Conservation (phyloP, 2,797 vertebrate species). For the Hozukius guyotensis region DNA sequence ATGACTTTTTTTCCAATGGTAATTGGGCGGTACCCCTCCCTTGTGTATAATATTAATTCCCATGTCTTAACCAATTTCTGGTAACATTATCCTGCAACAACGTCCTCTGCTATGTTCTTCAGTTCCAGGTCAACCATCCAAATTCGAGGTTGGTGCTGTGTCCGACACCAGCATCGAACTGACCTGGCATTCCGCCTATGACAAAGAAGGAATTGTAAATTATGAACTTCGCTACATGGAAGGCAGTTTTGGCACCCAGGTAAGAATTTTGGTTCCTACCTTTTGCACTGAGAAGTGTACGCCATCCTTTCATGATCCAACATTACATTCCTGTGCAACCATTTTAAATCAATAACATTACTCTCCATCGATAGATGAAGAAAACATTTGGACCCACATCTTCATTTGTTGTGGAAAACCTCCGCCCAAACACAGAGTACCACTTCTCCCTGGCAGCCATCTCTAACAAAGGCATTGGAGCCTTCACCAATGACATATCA, state of each 20-base stretch:
- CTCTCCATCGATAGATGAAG: slow-evolving; percentile 82
- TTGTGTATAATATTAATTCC: neutral
- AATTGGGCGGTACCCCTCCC: neutral
- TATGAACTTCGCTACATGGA: slow-evolving; percentile 93
- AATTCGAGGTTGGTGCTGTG: slow-evolving; percentile 93
- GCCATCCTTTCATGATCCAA: neutral
- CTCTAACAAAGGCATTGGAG: slow-evolving; percentile 94
- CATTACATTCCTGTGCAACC: neutral
- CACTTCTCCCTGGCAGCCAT: slow-evolving; percentile 94
- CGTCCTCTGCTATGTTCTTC: slow-evolving; percentile 17
- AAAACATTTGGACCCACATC: slow-evolving; percentile 91
- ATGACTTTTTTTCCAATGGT: neutral
- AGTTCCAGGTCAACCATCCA: slow-evolving; percentile 92
- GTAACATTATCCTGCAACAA: neutral
- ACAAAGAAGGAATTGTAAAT: slow-evolving; percentile 93
- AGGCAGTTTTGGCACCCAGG: slow-evolving; percentile 85
- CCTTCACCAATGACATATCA: slow-evolving; percentile 93
- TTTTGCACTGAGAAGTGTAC: neutral
- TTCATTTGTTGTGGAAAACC: slow-evolving; percentile 90
- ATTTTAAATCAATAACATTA: neutral
- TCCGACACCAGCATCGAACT: slow-evolving; percentile 93
- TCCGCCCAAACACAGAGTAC: slow-evolving; percentile 95
- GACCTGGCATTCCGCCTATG: slow-evolving; percentile 92
- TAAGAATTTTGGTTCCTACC: slow-evolving; percentile 57
- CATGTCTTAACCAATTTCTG: neutral